These are phyloP conservation scores for Egretta garzetta DNA, from an alignment of 2,113 vertebrate species.

Conservation along the genomic window DNA sequence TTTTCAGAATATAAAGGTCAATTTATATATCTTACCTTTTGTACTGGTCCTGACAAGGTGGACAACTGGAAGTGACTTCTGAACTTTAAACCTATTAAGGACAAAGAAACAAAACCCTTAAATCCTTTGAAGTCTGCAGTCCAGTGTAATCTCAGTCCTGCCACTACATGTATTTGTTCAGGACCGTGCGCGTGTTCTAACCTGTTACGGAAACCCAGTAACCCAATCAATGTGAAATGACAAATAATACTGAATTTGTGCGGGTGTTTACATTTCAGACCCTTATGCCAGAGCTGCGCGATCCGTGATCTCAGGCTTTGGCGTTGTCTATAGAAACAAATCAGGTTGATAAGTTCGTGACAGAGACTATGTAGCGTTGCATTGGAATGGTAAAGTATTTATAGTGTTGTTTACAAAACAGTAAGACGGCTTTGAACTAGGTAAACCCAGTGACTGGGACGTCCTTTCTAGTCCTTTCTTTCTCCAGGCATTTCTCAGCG, in stretches of 20 bases:
- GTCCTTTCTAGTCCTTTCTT: neutral
- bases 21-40: neutral
- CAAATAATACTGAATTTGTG: neutral
- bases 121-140: neutral
- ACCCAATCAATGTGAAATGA: neutral
- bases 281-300: rapidly evolving
- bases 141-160: neutral
- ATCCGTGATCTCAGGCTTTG: neutral
- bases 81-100: neutral
- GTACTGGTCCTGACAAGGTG: neutral
- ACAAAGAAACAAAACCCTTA: neutral
- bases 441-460: neutral
- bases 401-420: slow-evolving; percentile 36
- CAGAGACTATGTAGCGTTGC: neutral
- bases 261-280: neutral
- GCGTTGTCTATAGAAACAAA: neutral
- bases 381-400: neutral
- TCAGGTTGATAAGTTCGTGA: neutral
- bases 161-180: neutral
- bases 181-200: neutral
- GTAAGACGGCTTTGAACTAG: neutral
- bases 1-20: neutral
- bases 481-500: neutral
- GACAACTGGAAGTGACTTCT: neutral
- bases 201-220: neutral